Evolutionary conservation across 1,140 invertebrate species (phyloP), one percentile per base, ranked within the genome.

Genomic region (Proales similis): DNA sequence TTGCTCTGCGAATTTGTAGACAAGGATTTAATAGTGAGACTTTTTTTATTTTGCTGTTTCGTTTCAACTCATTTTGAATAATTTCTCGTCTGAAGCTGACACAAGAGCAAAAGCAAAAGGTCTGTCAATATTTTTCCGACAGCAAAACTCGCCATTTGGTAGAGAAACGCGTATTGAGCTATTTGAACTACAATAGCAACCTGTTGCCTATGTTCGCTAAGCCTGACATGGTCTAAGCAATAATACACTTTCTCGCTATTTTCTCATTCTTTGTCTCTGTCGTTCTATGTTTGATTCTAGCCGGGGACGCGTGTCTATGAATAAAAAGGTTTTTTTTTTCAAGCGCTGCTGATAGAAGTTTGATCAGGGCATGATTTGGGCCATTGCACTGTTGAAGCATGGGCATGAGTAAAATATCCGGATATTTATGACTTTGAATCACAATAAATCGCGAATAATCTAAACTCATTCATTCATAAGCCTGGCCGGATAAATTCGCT

Each of bases 181-280:
- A 72, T 68, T 66, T 77, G 9, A 68, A 67, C 43, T 74, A 77
- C 64, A 77, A 77, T 67, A 70, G 74, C 64, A 75, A 74, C 64
- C 74, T 76, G 63, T 66, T 77, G 42, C 72, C 75, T 2, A 75
- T 76, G 72, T 77, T 74, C 65, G 72, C 73, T 48, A 77, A 75
- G 63, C 74, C 75, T 36, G 73, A 73, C 11, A 74, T 75, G 74
- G 72, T 76, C 12, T 70, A 45, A 68, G 20, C 30, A 22, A 26
- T 27, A 27, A 38, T 2, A 5, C 19, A 24, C 6, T 24, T 53
- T 42, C 42, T 49, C 14, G 12, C 42, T 38, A 11, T 6, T 19
- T 38, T 7, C 2, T 38, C n/a, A n/a, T n/a, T n/a, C n/a, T n/a
- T n/a, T n/a, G n/a, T n/a, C n/a, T n/a, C n/a, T n/a, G n/a, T n/a